Conservation (phyloP, 1,140 invertebrate genomes). For the Aphaenogaster ashmeadi region DNA sequence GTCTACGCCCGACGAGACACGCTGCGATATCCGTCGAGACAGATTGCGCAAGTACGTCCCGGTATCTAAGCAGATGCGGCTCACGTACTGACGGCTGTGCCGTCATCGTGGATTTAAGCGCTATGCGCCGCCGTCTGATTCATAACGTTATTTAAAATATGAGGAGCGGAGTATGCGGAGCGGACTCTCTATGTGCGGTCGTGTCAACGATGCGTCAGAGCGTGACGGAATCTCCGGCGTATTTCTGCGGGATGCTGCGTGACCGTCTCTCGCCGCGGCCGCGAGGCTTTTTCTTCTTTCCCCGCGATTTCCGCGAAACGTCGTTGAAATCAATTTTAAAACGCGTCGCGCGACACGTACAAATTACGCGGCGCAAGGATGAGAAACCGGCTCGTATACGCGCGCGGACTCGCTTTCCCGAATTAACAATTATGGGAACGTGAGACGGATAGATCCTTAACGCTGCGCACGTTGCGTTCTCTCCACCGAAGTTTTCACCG, state of each 20-base stretch:
- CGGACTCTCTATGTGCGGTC: background rate
- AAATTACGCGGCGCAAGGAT: constrained; percentile 14
- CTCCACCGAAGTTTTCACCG: constrained; percentile 35
- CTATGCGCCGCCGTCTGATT: background rate
- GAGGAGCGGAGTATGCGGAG: background rate
- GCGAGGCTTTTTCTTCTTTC: constrained; percentile 3
- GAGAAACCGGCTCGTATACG: constrained; percentile 19
- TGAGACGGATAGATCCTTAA: constrained; percentile 20
- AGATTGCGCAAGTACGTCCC: constrained; percentile 14
- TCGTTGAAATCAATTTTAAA: constrained; percentile 34
- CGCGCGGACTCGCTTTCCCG: constrained; percentile 34
- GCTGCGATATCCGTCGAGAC: background rate
- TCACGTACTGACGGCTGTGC: background rate
- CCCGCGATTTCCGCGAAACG: background rate
- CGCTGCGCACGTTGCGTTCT: constrained; percentile 10
- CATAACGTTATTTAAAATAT: constrained; percentile 38
- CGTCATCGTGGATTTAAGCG: constrained; percentile 22
- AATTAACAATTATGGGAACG: constrained; percentile 56
- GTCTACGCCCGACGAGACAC: background rate
- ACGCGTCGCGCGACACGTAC: constrained; percentile 6
- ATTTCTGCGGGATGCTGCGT: constrained; percentile 29
- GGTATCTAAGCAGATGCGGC: constrained; percentile 3
- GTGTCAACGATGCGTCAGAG: constrained; percentile 51
- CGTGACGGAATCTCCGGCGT: constrained; percentile 44
- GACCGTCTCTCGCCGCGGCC: background rate